Evolutionary conservation across 2,888 invertebrate genomes (phyloP).

Genomic region (Ophion slaviceki): DNA sequence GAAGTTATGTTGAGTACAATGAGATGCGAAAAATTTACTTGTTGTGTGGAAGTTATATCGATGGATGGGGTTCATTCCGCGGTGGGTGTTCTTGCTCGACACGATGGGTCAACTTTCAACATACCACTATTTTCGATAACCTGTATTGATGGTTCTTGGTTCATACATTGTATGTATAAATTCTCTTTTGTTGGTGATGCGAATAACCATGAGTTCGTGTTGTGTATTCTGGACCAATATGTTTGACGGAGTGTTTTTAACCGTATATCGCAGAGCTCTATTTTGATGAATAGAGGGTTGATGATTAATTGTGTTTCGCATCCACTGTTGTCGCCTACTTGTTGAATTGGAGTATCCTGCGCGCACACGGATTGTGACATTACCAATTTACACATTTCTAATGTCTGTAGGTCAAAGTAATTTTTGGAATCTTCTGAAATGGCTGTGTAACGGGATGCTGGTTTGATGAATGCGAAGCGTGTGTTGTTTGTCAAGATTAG

Average conservation of each 20-base stretch:
- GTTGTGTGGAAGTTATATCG: not conserved
- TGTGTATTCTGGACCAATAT: not conserved
- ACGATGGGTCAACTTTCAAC: not conserved
- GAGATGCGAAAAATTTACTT: not conserved
- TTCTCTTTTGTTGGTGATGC: slow-evolving; percentile 30
- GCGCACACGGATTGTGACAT: not conserved
- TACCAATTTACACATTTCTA: not conserved
- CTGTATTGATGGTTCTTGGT: not conserved
- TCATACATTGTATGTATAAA: slow-evolving; percentile 2
- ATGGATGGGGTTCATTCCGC: not conserved
- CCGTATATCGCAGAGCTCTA: slow-evolving; percentile 16
- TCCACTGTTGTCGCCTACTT: slow-evolving; percentile 8
- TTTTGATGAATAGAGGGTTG: slow-evolving; percentile 9
- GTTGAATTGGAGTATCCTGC: slow-evolving; percentile 7
- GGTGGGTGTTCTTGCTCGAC: slow-evolving; percentile 3
- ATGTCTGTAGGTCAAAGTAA: not conserved
- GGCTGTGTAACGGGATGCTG: not conserved
- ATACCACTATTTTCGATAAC: not conserved
- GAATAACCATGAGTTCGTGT: slow-evolving; percentile 35
- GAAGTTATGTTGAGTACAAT: no score
- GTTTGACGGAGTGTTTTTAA: slow-evolving; percentile 31
- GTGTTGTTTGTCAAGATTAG: no score
- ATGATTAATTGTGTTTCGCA: slow-evolving; percentile 31
- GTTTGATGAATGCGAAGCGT: slow-evolving; percentile 7
- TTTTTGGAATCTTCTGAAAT: slow-evolving; percentile 3